phyloP scores from a whole-genome alignment of 2,113 vertebrate genomes.

The Anguilla rostrata region DNA sequence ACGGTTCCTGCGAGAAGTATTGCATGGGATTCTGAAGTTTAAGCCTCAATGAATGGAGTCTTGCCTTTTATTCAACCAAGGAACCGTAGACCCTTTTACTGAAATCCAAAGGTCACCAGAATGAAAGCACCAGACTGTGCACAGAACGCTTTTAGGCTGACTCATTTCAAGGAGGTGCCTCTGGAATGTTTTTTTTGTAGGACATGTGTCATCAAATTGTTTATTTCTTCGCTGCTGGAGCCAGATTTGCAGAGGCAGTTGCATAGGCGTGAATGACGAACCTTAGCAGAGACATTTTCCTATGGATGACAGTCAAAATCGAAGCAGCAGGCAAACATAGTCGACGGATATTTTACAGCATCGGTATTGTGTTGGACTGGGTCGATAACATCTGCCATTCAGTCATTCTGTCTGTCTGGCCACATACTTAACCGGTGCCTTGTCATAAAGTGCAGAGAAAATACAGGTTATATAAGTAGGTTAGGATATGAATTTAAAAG shows the following conservation, averaged over 20 bases:
- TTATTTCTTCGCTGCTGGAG: no score
- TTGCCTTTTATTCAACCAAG: slow-evolving; percentile 3
- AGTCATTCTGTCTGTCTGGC: background rate
- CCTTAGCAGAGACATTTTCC: background rate
- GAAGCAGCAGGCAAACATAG: background rate
- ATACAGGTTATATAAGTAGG: background rate
- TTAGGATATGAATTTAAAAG: background rate
- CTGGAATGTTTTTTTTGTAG: background rate
- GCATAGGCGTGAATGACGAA: background rate
- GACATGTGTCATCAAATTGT: background rate
- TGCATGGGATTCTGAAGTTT: background rate
- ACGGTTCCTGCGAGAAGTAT: background rate
- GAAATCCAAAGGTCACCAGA: background rate
- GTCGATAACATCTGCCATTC: background rate
- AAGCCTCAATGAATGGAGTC: background rate
- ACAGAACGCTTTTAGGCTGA: background rate
- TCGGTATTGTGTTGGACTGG: background rate
- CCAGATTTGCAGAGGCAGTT: background rate
- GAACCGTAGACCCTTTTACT: background rate
- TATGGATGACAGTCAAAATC: no score
- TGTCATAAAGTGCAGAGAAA: background rate
- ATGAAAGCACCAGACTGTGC: background rate
- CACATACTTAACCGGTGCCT: background rate
- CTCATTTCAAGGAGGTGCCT: background rate
- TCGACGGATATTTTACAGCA: background rate